phyloP scores from a whole-genome alignment of 2,113 vertebrate species.

The Otis tarda region DNA sequence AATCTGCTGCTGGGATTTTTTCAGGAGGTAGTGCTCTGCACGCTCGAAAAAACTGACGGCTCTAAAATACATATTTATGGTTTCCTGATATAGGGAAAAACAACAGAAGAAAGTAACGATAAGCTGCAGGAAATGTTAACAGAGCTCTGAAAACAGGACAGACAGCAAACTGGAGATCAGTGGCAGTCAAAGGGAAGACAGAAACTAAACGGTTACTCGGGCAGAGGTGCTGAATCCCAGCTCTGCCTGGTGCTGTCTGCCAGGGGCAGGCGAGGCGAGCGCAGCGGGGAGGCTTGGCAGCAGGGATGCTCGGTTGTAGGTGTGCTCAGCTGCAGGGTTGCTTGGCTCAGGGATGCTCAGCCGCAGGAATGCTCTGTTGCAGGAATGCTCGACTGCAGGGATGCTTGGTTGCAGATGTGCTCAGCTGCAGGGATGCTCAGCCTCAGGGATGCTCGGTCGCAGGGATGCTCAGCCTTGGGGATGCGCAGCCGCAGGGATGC shows the following conservation, averaged over 20 bases:
- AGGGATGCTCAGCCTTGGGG: not conserved
- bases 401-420: not conserved
- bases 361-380: accelerated
- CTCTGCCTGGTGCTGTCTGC: not conserved
- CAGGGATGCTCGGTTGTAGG: not conserved
- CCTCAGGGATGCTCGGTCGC: not conserved
- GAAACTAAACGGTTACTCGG: not conserved
- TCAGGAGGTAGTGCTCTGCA: not conserved
- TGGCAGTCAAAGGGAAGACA: not conserved
- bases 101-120: constrained; percentile 29
- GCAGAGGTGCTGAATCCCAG: not conserved
- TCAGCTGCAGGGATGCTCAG: no score
- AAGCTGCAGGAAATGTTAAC: not conserved
- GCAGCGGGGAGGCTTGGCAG: no score
- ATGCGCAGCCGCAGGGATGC: not conserved
- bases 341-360: not conserved
- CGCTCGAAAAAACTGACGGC: not conserved
- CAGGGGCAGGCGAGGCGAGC: not conserved
- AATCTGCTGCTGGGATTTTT: constrained; percentile 57
- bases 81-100: constrained; percentile 34
- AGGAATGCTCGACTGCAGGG: not conserved
- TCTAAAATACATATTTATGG: constrained; percentile 57
- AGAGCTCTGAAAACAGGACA: not conserved
- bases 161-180: not conserved
- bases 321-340: accelerated